Evolutionary conservation across 2,797 vertebrate species (phyloP).

Genomic region (Myotis myotis): DNA sequence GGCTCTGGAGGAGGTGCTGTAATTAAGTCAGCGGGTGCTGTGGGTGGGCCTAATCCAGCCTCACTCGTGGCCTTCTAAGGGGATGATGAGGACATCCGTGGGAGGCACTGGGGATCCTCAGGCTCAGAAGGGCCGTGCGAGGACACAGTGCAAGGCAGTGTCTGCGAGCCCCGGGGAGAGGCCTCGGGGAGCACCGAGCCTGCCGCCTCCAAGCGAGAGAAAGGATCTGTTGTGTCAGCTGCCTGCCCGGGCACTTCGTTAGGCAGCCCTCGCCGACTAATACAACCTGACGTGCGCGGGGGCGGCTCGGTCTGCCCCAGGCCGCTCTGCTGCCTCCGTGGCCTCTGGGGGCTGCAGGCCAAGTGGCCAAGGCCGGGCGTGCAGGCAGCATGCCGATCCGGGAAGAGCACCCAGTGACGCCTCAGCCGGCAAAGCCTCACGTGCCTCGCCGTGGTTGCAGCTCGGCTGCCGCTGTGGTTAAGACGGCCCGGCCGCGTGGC

Average conservation of each 20-base stretch:
- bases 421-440: rapidly evolving
- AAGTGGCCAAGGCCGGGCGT: neutral
- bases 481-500: no score
- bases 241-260: neutral
- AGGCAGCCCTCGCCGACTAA: neutral
- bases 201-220: neutral
- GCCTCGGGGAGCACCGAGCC: neutral
- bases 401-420: neutral
- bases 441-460: neutral
- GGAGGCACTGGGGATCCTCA: neutral
- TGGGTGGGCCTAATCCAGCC: neutral
- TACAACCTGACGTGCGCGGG: no score
- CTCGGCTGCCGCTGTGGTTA: no score
- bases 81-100: neutral
- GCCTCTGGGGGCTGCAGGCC: neutral
- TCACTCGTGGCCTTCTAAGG: neutral
- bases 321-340: neutral
- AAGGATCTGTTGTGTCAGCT: neutral
- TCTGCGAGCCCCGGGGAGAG: neutral
- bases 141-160: neutral
- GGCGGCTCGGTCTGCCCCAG: neutral
- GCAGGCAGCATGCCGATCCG: neutral
- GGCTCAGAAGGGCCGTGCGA: neutral
- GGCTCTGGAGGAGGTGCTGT: neutral
- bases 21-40: neutral